Evolutionary conservation across 2,797 vertebrate genomes (phyloP), one percentile per base, ranked within the genome.

Genomic region (Distichodus sexfasciatus): DNA sequence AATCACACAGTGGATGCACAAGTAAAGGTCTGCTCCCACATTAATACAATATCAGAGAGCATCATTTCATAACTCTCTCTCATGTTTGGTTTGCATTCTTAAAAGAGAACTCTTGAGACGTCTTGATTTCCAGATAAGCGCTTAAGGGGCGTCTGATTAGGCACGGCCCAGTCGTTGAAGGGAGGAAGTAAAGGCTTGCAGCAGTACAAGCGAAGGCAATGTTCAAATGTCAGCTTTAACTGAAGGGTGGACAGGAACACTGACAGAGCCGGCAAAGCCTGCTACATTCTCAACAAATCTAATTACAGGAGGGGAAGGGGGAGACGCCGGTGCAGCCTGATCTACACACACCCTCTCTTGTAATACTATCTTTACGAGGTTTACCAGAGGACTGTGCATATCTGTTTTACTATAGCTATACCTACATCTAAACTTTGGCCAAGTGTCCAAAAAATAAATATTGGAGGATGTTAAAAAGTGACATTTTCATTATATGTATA

Each of bases 251-350:
- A 84, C 69, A 77, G 71, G 78, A 81, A 85, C 67, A 78, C 82
- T 88, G 86, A 88, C 85, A 87, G 85, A 72, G 72, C 86, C 84
- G 70, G 85, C 84, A 88, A 88, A 87, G 88, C 81, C 78, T 82
- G 81, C 79, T 78, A 88, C 86, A 90, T 91, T 89, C 88, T 89
- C 85, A 81, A 83, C 85, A 90, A 91, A 91, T 89, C 88, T 82
- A 90, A 91, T 92, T 92, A 90, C 86, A 84, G 86, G 76, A 75
- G 82, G 66, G 48, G 78, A 79, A 83, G 81, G 74, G 84, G 85
- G 82, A 65, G 79, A 85, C 81, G 77, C 81, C 83, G 78, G 82
- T 19, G 53, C 79, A 78, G 80, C 65, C 82, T 81, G 83, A 79
- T 80, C 80, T 23, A 59, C 60, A 60, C 44, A 46, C 26, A 55